These are phyloP conservation scores for Artibeus jamaicensis DNA, from an alignment of 2,797 vertebrate species.

Conservation along the genomic window DNA sequence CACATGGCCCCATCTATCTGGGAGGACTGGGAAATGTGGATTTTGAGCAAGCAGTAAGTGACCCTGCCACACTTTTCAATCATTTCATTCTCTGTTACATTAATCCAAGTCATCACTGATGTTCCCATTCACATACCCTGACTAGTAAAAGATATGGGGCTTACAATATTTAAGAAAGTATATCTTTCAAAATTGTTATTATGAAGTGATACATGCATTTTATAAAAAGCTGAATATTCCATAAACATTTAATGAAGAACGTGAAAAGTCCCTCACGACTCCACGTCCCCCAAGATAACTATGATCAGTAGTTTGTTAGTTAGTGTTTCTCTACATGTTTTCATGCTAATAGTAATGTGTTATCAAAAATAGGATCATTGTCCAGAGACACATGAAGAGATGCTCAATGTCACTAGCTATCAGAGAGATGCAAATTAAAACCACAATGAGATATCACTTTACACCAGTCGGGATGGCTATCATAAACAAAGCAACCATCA, in stretches of 20 bases:
- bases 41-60: conserved; percentile 9
- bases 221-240: not conserved
- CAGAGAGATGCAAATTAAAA: no score
- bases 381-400: no score
- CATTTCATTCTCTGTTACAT: conserved; percentile 26
- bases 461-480: no score
- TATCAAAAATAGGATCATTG: not conserved
- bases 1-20: not conserved
- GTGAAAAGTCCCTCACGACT: not conserved
- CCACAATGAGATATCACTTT: no score
- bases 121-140: not conserved
- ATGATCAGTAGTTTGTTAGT: not conserved
- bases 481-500: no score
- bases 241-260: conserved; percentile 17
- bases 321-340: not conserved
- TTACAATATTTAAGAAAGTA: not conserved
- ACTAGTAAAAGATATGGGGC: not conserved
- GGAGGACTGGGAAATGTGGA: not conserved
- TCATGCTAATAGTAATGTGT: not conserved
- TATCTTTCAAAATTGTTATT: not conserved
- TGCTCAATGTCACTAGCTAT: no score
- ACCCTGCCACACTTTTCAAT: not conserved
- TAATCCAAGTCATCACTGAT: not conserved
- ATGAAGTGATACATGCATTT: not conserved
- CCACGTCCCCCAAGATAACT: not conserved